Evolutionary conservation across 2,888 invertebrate species (phyloP).

Genomic region (Chrysotoxum bicinctum): DNA sequence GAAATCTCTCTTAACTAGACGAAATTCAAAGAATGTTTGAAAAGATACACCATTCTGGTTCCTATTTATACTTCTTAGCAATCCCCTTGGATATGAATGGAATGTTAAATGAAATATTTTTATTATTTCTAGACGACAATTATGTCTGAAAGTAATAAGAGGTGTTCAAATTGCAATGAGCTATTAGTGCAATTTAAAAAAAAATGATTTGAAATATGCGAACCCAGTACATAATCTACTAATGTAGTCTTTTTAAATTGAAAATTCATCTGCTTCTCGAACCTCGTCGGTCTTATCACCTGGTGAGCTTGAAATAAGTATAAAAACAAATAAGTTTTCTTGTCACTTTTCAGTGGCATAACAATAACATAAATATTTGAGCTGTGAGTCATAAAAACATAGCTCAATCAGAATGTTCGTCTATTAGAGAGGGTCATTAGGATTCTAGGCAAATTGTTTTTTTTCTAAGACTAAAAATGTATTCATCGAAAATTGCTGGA

Average conservation of each 20-base stretch:
- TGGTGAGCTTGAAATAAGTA: no score
- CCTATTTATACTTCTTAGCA: conserved; percentile 10
- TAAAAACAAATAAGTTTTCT: no score
- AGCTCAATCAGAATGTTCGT: no score
- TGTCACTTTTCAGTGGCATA: no score
- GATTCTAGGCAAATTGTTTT: no score
- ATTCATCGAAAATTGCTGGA: no score
- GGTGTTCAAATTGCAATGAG: conserved; percentile 12
- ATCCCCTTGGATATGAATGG: background rate
- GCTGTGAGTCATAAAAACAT: no score
- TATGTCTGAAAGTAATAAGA: background rate
- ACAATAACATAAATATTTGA: no score
- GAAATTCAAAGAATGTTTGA: background rate
- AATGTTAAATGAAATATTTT: background rate
- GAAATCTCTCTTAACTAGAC: no score
- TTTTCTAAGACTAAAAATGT: no score
- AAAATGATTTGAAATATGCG: background rate
- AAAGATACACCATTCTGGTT: background rate
- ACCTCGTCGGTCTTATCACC: no score
- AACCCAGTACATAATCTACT: background rate
- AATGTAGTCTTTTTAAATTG: background rate
- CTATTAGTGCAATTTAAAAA: background rate
- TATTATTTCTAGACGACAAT: background rate
- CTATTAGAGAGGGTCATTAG: no score
- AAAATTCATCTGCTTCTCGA: background rate